phyloP scores from a whole-genome alignment of 2,888 invertebrate species.

The Phyllotreta striolata region DNA sequence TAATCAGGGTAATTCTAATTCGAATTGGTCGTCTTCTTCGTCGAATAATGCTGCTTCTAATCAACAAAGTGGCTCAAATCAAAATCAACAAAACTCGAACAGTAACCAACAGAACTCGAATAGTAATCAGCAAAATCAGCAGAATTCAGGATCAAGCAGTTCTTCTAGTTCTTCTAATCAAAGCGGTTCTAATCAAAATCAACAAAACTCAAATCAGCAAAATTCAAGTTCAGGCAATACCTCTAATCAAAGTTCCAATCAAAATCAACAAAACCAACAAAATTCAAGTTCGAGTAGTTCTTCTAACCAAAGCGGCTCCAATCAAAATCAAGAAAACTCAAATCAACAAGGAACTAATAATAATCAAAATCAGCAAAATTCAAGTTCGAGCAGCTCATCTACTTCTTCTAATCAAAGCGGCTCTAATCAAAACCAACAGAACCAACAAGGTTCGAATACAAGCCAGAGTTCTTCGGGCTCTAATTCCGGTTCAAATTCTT shows the following conservation, averaged over 20 bases:
- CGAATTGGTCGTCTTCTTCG: too few species aligned
- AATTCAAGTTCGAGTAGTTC: slow-evolving; percentile 31
- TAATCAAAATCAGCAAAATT: slow-evolving; percentile 24
- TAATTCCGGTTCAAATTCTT: not conserved
- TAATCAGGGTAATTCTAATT: not conserved
- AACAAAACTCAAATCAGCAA: slow-evolving; percentile 16
- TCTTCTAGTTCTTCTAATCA: slow-evolving; percentile 7
- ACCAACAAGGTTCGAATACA: slow-evolving; percentile 26
- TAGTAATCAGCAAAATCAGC: slow-evolving; percentile 12
- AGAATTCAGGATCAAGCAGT: slow-evolving; percentile 1
- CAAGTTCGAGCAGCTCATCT: not conserved
- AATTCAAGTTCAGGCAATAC: slow-evolving; percentile 15
- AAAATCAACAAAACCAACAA: slow-evolving; percentile 38
- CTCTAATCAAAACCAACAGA: slow-evolving; percentile 15
- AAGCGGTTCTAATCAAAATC: slow-evolving; percentile 23
- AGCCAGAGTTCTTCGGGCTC: slow-evolving; percentile 28
- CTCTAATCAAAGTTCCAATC: slow-evolving; percentile 33
- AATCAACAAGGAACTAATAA: slow-evolving; percentile 30
- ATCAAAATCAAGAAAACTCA: slow-evolving; percentile 21
- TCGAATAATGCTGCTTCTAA: too few species aligned
- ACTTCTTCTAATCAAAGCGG: slow-evolving; percentile 7
- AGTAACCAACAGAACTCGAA: slow-evolving; percentile 20
- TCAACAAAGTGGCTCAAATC: slow-evolving; percentile 30
- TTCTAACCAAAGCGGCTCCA: slow-evolving; percentile 13
- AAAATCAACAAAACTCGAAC: slow-evolving; percentile 29